These are phyloP conservation scores for Acomys russatus DNA, from an alignment of 2,797 vertebrate species.

Conservation along the genomic window DNA sequence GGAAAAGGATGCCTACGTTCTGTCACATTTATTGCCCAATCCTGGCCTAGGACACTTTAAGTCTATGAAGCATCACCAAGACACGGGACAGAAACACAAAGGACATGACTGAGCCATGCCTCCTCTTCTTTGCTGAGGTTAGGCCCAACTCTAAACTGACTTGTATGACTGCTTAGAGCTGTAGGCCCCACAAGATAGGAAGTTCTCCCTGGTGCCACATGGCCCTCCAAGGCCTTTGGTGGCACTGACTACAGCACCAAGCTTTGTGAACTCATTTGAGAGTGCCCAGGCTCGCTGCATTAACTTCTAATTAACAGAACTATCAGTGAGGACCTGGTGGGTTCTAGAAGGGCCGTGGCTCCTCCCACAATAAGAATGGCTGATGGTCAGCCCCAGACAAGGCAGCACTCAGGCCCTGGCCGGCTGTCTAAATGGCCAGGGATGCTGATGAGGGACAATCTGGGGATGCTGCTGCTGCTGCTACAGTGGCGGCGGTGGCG, in stretches of 20 bases:
- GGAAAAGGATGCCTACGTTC: background rate
- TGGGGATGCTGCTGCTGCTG: background rate
- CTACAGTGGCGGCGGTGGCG: no score
- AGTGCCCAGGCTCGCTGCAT: background rate
- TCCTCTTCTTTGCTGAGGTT: slow-evolving; percentile 11
- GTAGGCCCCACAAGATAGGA: background rate
- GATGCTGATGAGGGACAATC: background rate
- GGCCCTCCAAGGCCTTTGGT: background rate
- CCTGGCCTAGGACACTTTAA: background rate
- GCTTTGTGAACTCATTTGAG: background rate
- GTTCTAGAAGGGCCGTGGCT: background rate
- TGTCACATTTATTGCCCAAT: slow-evolving; percentile 54
- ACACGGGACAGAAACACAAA: slow-evolving; percentile 38
- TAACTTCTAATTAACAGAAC: slow-evolving; percentile 10
- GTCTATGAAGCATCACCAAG: slow-evolving; percentile 63
- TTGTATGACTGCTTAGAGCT: background rate
- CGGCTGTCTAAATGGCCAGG: background rate
- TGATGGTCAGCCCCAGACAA: background rate
- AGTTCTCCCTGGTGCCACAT: background rate
- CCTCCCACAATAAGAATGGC: background rate
- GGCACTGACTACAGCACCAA: background rate
- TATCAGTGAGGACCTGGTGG: background rate
- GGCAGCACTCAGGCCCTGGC: background rate
- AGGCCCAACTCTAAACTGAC: background rate
- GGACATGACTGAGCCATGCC: background rate